A percentile compares a stretch with the other conserved stretches of the same genome.
Evolutionary conservation across 1,140 invertebrate species (phyloP).

Genomic region (Dreissena polymorpha): DNA sequence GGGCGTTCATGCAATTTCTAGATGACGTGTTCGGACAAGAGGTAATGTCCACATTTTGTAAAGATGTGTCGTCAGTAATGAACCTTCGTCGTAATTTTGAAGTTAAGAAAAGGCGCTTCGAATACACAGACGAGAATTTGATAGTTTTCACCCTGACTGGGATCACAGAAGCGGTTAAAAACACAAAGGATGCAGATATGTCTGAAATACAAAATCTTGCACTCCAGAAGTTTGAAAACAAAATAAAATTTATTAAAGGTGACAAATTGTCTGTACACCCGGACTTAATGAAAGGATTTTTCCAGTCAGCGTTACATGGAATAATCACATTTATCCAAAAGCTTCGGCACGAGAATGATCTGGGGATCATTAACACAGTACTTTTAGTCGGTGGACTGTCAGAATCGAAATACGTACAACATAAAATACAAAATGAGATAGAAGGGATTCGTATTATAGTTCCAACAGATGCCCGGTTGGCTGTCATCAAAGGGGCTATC

Average conservation of each 20-base stretch:
- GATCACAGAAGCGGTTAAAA: background rate
- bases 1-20: conserved; percentile 12
- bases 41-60: conserved; percentile 9
- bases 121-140: background rate
- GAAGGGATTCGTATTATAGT: background rate
- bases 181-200: background rate
- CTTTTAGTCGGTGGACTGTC: conserved; percentile 16
- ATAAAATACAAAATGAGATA: background rate
- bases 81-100: background rate
- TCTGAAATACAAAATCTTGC: background rate
- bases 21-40: conserved; percentile 25
- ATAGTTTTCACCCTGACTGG: background rate
- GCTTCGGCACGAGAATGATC: background rate
- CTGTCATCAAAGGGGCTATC: conserved; percentile 20
- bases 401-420: conserved; percentile 6
- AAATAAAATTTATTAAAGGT: background rate
- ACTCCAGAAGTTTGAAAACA: background rate
- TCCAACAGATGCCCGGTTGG: background rate
- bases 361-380: background rate
- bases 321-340: background rate
- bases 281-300: conserved; percentile 10
- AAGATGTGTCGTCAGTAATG: background rate
- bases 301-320: background rate
- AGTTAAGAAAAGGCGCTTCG: background rate
- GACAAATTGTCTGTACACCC: background rate